Conservation (phyloP, 2,888 invertebrate genomes). For the Zaprionus bogoriensis region DNA sequence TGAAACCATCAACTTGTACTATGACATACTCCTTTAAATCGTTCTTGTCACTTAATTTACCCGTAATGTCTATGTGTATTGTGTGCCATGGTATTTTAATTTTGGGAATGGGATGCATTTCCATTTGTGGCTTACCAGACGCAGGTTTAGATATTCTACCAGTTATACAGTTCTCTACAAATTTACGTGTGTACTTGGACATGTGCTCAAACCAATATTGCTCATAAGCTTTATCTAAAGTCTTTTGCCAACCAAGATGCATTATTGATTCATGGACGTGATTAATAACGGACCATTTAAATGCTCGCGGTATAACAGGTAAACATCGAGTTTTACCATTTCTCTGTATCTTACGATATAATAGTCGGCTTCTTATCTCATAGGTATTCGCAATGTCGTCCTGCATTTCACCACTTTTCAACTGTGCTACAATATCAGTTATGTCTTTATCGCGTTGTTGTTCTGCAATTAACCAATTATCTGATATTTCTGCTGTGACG, state of each 20-base stretch:
- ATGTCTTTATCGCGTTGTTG: too few species aligned
- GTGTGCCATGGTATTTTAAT: not conserved
- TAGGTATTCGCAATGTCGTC: not conserved
- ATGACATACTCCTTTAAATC: not conserved
- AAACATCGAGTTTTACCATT: not conserved
- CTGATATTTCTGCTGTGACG: too few species aligned
- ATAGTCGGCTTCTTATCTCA: not conserved
- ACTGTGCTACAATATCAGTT: too few species aligned
- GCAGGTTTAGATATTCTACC: too few species aligned
- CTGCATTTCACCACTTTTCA: too few species aligned
- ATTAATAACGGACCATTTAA: conserved; percentile 8
- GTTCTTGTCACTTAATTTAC: too few species aligned
- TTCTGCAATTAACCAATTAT: too few species aligned
- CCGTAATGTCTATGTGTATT: not conserved
- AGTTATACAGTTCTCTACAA: too few species aligned
- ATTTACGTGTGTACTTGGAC: conserved; percentile 8
- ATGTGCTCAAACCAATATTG: conserved; percentile 16
- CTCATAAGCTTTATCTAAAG: not conserved
- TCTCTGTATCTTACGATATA: not conserved
- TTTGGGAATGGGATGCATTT: too few species aligned
- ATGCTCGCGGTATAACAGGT: not conserved
- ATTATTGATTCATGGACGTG: not conserved
- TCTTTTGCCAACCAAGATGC: conserved; percentile 2
- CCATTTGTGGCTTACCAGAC: not conserved
- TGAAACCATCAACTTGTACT: not conserved